A percentile compares a stretch with the other conserved stretches of the same genome.
These are phyloP conservation scores for Oriolus oriolus DNA, from an alignment of 2,113 vertebrate genomes.

Conservation along the genomic window DNA sequence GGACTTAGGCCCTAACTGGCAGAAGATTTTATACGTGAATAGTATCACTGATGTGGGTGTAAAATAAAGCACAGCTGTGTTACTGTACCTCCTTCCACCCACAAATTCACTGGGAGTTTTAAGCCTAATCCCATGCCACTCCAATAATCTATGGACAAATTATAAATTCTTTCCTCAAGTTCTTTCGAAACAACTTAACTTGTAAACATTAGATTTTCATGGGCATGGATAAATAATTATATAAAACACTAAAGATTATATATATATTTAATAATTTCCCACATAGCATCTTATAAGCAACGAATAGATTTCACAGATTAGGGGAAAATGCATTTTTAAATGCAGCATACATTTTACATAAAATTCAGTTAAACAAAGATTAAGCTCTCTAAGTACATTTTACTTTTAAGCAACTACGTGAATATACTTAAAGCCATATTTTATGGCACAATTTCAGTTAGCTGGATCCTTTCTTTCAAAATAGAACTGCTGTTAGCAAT, in stretches of 20 bases:
- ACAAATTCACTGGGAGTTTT: background rate
- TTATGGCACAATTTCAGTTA: background rate
- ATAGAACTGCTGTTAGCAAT: background rate
- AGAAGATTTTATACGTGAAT: background rate
- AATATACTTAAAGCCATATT: background rate
- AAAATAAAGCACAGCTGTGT: background rate
- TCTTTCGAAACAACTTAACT: background rate
- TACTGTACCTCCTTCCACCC: background rate
- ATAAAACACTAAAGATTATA: background rate
- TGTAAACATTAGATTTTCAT: background rate
- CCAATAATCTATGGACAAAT: background rate
- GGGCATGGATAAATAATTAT: rapidly evolving
- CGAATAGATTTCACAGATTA: background rate
- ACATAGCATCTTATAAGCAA: background rate
- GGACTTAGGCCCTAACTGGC: background rate
- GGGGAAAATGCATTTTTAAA: background rate
- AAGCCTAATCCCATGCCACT: background rate
- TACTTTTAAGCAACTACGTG: background rate
- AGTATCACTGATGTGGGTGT: background rate
- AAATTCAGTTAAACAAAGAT: background rate
- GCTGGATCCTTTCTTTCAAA: background rate
- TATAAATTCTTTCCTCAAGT: background rate
- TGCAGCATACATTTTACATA: background rate
- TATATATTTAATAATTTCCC: background rate
- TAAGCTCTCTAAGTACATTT: background rate